phyloP scores from a whole-genome alignment of 2,888 invertebrate genomes.

The Lottia scabra region DNA sequence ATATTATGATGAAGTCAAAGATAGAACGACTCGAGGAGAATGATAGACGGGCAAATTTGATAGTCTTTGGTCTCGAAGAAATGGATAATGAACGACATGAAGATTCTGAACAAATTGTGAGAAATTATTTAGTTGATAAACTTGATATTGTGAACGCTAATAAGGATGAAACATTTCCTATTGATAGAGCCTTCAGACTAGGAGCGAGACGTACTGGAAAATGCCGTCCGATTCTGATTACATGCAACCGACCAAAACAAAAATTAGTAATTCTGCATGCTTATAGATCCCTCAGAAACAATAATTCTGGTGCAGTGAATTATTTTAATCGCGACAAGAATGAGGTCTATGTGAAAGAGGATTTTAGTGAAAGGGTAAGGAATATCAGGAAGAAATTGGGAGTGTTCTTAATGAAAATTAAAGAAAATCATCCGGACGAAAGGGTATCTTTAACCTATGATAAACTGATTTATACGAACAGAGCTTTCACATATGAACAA shows the following conservation, averaged over 20 bases:
- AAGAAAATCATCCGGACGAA: background rate
- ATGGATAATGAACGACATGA: background rate
- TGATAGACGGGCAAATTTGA: background rate
- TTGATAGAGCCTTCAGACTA: background rate
- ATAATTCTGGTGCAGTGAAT: background rate
- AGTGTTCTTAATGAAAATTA: background rate
- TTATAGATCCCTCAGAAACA: background rate
- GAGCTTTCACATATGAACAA: background rate
- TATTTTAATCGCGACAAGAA: background rate
- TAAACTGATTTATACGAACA: background rate
- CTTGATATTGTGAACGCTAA: background rate
- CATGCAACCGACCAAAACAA: background rate
- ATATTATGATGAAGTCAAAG: background rate
- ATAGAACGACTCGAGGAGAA: background rate
- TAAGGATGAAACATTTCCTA: background rate
- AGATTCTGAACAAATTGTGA: background rate
- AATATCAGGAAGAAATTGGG: background rate
- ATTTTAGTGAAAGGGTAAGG: background rate
- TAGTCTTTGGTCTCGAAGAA: background rate
- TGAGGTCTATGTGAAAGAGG: background rate
- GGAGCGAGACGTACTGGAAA: background rate
- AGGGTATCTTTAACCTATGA: constrained; percentile 2
- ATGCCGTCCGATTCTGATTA: background rate
- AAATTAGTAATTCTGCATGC: background rate
- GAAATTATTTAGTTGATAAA: background rate